Percentiles rank a stretch among this genome's conserved stretches.
Evolutionary conservation across 1,140 invertebrate species (phyloP).

Genomic region (Brachionus angularis): DNA sequence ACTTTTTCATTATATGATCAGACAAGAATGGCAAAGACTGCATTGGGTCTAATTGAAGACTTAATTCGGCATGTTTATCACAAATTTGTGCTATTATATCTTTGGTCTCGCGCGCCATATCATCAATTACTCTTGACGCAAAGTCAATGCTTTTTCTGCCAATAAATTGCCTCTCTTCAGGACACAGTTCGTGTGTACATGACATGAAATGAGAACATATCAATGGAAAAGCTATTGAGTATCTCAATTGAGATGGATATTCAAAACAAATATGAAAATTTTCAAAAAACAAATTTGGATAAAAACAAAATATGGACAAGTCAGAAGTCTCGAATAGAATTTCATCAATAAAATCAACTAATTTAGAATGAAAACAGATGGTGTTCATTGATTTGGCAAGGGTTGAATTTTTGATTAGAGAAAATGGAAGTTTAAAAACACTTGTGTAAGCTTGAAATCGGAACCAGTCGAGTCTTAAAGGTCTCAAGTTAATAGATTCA

Average conservation of each 20-base stretch:
- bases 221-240: constrained; percentile 91
- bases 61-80: constrained; percentile 21
- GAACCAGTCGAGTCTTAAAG: constrained; percentile 92
- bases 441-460: constrained; percentile 78
- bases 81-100: constrained; percentile 42
- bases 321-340: constrained; percentile 92
- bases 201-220: constrained; percentile 97
- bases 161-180: constrained; percentile 69
- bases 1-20: constrained; percentile 38
- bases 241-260: constrained; percentile 94
- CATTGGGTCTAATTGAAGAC: constrained; percentile 36
- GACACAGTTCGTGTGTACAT: constrained; percentile 94
- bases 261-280: constrained; percentile 97
- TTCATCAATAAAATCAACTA: constrained; percentile 97
- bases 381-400: constrained; percentile 86
- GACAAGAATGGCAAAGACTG: constrained; percentile 33
- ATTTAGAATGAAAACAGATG: constrained; percentile 91
- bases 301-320: constrained; percentile 83
- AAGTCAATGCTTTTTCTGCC: constrained; percentile 40
- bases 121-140: constrained; percentile 31
- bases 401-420: constrained; percentile 77
- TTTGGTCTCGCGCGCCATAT: constrained; percentile 32
- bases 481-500: constrained; percentile 89
- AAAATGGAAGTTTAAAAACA: constrained; percentile 73
- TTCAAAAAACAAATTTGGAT: constrained; percentile 91